phyloP scores from a whole-genome alignment of 2,113 vertebrate species.

The Vicugna pacos region DNA sequence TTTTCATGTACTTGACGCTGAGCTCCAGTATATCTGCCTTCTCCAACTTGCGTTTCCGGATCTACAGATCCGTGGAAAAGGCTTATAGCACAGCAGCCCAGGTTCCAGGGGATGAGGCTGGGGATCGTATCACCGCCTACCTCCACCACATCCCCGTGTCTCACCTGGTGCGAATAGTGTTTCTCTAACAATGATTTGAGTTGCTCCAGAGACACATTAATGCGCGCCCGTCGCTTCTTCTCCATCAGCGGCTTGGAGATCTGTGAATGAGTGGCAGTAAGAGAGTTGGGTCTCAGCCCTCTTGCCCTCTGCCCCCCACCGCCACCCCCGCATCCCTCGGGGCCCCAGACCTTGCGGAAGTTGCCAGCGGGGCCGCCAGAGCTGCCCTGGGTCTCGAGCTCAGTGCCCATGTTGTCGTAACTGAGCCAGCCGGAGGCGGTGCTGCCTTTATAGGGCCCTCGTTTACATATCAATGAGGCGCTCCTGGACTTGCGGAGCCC shows the following conservation, averaged over 20 bases:
- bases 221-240: slow-evolving; percentile 93
- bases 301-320: not conserved
- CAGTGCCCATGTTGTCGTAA: slow-evolving; percentile 62
- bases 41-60: slow-evolving; percentile 94
- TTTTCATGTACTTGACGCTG: slow-evolving; percentile 93
- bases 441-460: slow-evolving; percentile 67
- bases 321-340: not conserved
- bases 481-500: not conserved
- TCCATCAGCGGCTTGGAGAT: slow-evolving; percentile 95
- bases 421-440: fast-evolving
- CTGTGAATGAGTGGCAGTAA: slow-evolving; percentile 70
- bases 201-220: slow-evolving; percentile 93
- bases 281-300: not conserved
- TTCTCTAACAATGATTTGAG: slow-evolving; percentile 91
- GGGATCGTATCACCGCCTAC: fast-evolving
- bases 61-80: slow-evolving; percentile 82
- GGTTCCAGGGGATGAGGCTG: not conserved
- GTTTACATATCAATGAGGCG: slow-evolving; percentile 83
- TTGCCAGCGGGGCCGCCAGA: not conserved
- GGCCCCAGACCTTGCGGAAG: slow-evolving; percentile 79
- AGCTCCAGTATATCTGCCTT: slow-evolving; percentile 95
- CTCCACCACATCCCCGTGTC: fast-evolving
- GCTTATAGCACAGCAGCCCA: not conserved
- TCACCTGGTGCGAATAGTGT: slow-evolving; percentile 92
- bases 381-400: slow-evolving; percentile 42